These are phyloP conservation scores for Apostichopus californicus DNA, from an alignment of 35 echinoderm and acorn worm species.

Conservation along the genomic window DNA sequence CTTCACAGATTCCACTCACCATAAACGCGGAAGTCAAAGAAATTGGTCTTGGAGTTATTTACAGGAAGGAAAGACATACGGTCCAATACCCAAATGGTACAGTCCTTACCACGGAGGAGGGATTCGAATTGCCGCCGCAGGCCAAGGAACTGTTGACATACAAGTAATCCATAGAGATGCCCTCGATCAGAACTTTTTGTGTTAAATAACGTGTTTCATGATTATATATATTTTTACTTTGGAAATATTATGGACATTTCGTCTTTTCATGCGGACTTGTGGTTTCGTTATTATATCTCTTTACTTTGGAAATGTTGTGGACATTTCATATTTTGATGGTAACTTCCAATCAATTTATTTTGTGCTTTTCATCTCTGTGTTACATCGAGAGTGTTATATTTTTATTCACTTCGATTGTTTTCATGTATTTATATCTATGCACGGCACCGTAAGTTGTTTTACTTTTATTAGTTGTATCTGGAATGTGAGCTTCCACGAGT, in stretches of 20 bases:
- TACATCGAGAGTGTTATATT: too few relatives aligned
- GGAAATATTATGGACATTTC: too few relatives aligned
- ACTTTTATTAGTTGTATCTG: too few relatives aligned
- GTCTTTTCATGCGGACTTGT: neutral
- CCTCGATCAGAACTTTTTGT: neutral
- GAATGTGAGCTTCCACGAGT: too few relatives aligned
- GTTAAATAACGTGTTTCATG: neutral
- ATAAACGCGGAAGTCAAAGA: neutral
- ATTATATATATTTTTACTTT: neutral
- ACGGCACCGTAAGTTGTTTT: too few relatives aligned
- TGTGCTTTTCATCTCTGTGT: too few relatives aligned
- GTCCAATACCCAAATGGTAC: too few relatives aligned
- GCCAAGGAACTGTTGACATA: neutral
- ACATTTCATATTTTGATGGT: neutral
- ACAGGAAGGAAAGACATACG: neutral
- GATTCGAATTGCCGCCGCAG: neutral
- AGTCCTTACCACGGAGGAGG: neutral
- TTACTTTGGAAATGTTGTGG: neutral
- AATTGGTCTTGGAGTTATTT: neutral
- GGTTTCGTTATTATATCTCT: neutral
- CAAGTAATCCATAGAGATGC: neutral
- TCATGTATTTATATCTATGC: too few relatives aligned
- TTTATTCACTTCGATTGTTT: too few relatives aligned
- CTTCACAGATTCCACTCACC: neutral
- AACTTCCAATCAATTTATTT: too few relatives aligned